Conservation (phyloP, 2,888 invertebrate genomes). For the Macrophya alboannulata region DNA sequence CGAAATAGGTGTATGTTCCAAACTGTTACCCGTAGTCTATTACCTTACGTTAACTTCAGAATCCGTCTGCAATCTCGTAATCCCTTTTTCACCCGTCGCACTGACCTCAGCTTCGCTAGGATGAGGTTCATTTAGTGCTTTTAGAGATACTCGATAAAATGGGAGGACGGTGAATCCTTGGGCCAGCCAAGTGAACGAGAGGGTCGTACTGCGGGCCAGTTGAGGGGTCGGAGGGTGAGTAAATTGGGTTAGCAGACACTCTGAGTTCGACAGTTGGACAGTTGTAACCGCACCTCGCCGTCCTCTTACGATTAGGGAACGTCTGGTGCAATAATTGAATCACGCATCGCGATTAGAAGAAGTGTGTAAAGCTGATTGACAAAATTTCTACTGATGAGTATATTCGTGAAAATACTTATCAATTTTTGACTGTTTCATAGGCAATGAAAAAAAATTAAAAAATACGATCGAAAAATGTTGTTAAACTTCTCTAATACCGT, state of each 20-base stretch:
- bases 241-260: slow-evolving; percentile 59
- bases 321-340: slow-evolving; percentile 53
- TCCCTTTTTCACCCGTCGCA: neutral
- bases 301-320: slow-evolving; percentile 61
- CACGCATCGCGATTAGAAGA: slow-evolving; percentile 44
- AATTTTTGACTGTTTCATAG: too few species aligned
- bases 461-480: neutral
- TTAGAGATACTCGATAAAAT: slow-evolving; percentile 45
- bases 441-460: neutral
- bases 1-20: neutral
- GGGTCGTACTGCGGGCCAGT: slow-evolving; percentile 45
- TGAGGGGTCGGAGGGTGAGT: slow-evolving; percentile 46
- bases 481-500: neutral
- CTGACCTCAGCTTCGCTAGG: slow-evolving; percentile 14
- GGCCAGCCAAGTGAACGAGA: slow-evolving; percentile 38
- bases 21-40: neutral
- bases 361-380: neutral
- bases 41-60: neutral
- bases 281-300: slow-evolving; percentile 59
- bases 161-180: slow-evolving; percentile 50
- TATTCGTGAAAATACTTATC: neutral
- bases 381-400: neutral
- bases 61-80: slow-evolving; percentile 33
- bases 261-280: slow-evolving; percentile 70
- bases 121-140: slow-evolving; percentile 25